phyloP scores from a whole-genome alignment of 2,797 vertebrate genomes.

The Malacoraja senta region DNA sequence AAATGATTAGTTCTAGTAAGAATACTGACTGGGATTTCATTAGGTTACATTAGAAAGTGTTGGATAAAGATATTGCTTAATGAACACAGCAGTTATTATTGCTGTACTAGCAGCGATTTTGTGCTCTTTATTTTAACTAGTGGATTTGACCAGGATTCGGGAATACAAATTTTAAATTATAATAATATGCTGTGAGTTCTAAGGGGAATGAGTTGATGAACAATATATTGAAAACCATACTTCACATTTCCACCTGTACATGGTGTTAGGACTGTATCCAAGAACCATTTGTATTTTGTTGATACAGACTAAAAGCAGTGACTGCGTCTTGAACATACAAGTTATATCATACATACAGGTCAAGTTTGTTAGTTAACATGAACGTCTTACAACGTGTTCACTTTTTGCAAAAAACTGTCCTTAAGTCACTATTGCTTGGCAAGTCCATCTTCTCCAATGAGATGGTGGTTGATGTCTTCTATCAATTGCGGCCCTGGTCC shows the following conservation, averaged over 20 bases:
- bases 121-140: neutral
- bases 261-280: no score
- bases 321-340: neutral
- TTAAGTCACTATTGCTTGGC: conserved; percentile 58
- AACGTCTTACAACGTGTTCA: neutral
- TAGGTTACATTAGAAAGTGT: neutral
- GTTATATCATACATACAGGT: neutral
- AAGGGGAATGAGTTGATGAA: no score
- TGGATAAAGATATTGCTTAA: neutral
- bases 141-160: neutral
- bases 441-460: conserved; percentile 71
- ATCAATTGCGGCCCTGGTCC: conserved; percentile 77
- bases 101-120: neutral
- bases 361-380: neutral
- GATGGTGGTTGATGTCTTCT: conserved; percentile 62
- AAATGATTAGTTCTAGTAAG: neutral
- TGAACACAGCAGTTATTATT: neutral
- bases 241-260: neutral
- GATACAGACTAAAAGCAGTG: neutral
- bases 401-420: neutral
- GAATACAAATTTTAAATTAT: neutral
- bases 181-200: neutral
- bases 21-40: neutral
- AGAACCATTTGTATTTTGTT: neutral
- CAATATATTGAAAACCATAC: neutral